Evolutionary conservation across 2,113 vertebrate genomes (phyloP).

Genomic region (Vulpes lagopus): DNA sequence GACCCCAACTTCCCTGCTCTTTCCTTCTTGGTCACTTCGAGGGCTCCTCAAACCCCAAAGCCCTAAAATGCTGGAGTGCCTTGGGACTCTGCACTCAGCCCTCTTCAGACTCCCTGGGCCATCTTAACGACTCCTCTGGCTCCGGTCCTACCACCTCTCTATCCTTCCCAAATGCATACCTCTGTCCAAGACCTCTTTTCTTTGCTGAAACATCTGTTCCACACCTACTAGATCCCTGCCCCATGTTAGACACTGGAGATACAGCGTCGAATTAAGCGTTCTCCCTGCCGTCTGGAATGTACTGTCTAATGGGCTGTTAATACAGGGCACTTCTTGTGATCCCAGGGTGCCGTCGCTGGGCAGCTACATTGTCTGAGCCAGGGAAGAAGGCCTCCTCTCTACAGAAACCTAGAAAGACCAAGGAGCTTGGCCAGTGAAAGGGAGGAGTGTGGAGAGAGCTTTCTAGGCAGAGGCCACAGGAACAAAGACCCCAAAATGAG

Average conservation of each 20-base stretch:
- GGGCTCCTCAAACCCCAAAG: neutral
- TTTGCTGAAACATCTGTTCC: neutral
- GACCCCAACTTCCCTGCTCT: neutral
- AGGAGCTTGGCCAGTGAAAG: neutral
- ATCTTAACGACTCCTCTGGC: neutral
- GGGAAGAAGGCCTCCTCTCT: neutral
- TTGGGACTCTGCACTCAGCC: neutral
- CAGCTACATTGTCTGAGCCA: neutral
- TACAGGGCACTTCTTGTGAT: neutral
- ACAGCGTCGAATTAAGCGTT: neutral
- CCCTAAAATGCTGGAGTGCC: neutral
- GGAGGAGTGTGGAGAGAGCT: neutral
- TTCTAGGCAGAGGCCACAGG: neutral
- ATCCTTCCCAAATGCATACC: neutral
- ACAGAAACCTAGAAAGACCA: neutral
- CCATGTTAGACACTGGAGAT: neutral
- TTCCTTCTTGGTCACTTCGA: neutral
- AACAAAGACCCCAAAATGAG: neutral
- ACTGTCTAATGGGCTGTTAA: neutral
- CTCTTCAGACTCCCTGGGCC: neutral
- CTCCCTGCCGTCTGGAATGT: neutral
- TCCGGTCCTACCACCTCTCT: neutral
- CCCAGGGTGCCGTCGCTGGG: neutral
- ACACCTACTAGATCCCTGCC: neutral
- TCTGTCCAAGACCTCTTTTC: conserved; percentile 1